These are phyloP conservation scores for Escarpia spicata DNA, from an alignment of 2,888 invertebrate genomes.

Conservation along the genomic window DNA sequence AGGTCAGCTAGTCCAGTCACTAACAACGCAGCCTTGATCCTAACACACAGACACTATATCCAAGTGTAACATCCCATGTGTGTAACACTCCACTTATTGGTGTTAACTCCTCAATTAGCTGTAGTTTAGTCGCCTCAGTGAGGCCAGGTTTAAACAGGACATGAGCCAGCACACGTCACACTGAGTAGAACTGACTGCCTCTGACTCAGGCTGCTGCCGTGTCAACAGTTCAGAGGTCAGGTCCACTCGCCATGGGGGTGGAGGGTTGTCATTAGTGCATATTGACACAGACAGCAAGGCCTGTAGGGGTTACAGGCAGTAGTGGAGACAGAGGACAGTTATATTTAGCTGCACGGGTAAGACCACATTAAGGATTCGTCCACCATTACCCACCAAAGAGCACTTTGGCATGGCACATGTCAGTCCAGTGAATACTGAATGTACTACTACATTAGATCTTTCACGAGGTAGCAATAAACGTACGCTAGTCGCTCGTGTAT, in stretches of 20 bases:
- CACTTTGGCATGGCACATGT: too few species aligned
- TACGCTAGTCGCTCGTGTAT: too few species aligned
- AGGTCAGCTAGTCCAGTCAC: not conserved
- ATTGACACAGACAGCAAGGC: not conserved
- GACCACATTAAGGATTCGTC: too few species aligned
- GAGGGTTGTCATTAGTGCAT: not conserved
- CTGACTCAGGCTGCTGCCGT: not conserved
- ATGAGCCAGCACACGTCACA: not conserved
- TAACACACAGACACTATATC: not conserved
- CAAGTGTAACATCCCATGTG: not conserved
- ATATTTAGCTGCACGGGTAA: not conserved
- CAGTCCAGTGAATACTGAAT: too few species aligned
- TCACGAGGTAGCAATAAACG: too few species aligned
- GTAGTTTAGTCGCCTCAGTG: not conserved
- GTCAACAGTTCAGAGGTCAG: constrained; percentile 3
- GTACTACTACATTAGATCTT: too few species aligned
- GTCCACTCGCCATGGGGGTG: not conserved
- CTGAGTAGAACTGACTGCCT: not conserved
- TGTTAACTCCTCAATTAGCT: not conserved
- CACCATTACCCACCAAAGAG: too few species aligned
- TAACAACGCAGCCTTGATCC: not conserved
- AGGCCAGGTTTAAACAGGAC: not conserved
- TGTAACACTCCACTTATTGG: not conserved
- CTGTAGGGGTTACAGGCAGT: not conserved
- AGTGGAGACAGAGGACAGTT: not conserved